These are phyloP conservation scores for Dryas iulia DNA, from an alignment of 1,140 invertebrate species.

Conservation along the genomic window DNA sequence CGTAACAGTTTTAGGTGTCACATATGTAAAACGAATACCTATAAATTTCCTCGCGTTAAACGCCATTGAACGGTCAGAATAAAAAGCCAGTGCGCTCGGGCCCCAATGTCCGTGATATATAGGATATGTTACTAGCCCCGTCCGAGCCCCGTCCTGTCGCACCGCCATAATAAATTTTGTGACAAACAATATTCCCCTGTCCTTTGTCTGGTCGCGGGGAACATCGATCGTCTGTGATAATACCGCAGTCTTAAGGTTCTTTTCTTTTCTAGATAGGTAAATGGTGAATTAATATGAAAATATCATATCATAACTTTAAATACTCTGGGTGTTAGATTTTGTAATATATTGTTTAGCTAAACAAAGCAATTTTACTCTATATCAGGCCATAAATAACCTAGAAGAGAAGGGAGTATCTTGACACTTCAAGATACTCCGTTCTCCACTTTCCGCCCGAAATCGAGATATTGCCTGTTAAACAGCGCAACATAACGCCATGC, in stretches of 20 bases:
- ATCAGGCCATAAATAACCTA: too few species aligned
- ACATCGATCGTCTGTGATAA: constrained; percentile 54
- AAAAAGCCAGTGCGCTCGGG: constrained; percentile 19
- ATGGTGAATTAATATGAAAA: not conserved
- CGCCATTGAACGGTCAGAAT: constrained; percentile 6
- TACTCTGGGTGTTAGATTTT: too few species aligned
- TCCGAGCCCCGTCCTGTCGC: constrained; percentile 43
- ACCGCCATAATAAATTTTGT: constrained; percentile 73
- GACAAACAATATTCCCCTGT: constrained; percentile 73
- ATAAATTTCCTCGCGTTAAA: constrained; percentile 11
- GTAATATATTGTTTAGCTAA: too few species aligned
- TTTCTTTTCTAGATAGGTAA: not conserved
- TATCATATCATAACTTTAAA: not conserved
- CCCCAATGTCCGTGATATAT: constrained; percentile 43
- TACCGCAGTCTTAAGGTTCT: constrained; percentile 30
- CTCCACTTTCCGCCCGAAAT: too few species aligned
- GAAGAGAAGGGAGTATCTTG: too few species aligned
- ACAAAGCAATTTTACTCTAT: too few species aligned
- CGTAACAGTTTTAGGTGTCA: not conserved
- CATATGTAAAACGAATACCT: constrained; percentile 4
- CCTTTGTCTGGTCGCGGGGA: constrained; percentile 61
- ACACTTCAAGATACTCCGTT: too few species aligned
- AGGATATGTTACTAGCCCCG: constrained; percentile 42
- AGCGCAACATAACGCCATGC: too few species aligned
- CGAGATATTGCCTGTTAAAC: too few species aligned